Conservation (phyloP, 2,888 invertebrate genomes). For the Scrobipalpa atriplicella region DNA sequence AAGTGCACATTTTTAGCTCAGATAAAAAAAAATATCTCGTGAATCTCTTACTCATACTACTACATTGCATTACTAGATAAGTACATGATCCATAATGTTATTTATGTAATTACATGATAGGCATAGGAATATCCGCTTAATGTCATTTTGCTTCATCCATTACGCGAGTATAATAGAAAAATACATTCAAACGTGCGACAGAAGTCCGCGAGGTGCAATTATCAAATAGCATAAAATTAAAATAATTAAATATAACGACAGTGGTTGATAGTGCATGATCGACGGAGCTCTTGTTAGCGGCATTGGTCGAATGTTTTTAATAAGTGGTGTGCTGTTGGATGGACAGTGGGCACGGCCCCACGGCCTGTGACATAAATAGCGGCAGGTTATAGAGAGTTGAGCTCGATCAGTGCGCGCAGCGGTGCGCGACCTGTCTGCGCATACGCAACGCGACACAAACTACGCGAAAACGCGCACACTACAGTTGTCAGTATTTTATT, state of each 20-base stretch:
- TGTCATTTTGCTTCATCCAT: constrained; percentile 15
- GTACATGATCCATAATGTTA: not conserved
- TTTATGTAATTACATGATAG: constrained; percentile 5
- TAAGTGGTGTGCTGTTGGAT: constrained; percentile 37
- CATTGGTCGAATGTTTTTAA: constrained; percentile 36
- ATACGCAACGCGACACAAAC: not conserved
- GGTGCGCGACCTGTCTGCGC: constrained; percentile 27
- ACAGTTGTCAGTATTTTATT: too few species aligned
- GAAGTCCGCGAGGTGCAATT: constrained; percentile 33
- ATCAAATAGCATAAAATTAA: constrained; percentile 47
- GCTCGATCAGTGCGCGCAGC: constrained; percentile 39
- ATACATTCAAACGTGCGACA: constrained; percentile 29
- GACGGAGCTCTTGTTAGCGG: constrained; percentile 32
- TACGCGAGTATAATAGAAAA: constrained; percentile 27
- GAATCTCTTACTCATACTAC: too few species aligned
- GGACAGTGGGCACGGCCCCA: constrained; percentile 37
- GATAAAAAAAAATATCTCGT: too few species aligned
- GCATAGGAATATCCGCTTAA: constrained; percentile 3
- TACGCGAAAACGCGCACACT: not conserved
- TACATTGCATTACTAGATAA: not conserved
- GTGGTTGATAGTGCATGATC: constrained; percentile 34
- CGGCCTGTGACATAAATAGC: constrained; percentile 47
- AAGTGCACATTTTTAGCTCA: too few species aligned
- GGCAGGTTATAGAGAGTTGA: constrained; percentile 37
- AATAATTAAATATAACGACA: constrained; percentile 45